Percentiles rank a stretch among this genome's conserved stretches.
Conservation (phyloP, 1,140 invertebrate genomes). For the Plutomurus gul region DNA sequence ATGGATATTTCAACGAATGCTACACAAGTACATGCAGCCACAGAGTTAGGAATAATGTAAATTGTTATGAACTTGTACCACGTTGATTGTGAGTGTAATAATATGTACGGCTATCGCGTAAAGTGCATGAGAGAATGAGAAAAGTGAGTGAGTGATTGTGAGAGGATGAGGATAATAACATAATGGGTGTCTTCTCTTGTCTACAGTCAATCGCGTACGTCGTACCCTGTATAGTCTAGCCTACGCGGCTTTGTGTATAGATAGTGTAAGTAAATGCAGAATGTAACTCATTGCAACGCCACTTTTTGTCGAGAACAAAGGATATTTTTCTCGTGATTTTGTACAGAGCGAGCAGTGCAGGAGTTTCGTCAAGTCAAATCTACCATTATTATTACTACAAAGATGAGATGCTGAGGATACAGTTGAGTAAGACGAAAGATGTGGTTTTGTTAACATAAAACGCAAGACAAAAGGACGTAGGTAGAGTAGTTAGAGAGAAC, state of each 20-base stretch:
- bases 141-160: not conserved
- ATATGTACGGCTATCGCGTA: not conserved
- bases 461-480: not conserved
- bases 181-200: constrained; percentile 18
- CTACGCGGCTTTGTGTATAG: not conserved
- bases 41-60: too few species aligned
- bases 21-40: too few species aligned
- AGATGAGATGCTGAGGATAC: not conserved
- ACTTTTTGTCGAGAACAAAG: constrained; percentile 14
- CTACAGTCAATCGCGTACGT: not conserved
- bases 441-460: constrained; percentile 23
- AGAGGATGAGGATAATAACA: constrained; percentile 24
- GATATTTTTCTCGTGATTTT: not conserved
- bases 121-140: not conserved
- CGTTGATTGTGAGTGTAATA: not conserved
- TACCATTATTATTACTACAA: not conserved
- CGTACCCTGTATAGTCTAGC: not conserved
- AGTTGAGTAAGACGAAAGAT: constrained; percentile 18
- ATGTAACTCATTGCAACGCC: not conserved
- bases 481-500: not conserved
- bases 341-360: not conserved
- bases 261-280: not conserved
- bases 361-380: constrained; percentile 8
- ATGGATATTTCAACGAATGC: too few species aligned
- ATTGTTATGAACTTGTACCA: not conserved